These are phyloP conservation scores for Rhopalosiphum padi DNA, from an alignment of 1,140 invertebrate genomes.

Conservation along the genomic window DNA sequence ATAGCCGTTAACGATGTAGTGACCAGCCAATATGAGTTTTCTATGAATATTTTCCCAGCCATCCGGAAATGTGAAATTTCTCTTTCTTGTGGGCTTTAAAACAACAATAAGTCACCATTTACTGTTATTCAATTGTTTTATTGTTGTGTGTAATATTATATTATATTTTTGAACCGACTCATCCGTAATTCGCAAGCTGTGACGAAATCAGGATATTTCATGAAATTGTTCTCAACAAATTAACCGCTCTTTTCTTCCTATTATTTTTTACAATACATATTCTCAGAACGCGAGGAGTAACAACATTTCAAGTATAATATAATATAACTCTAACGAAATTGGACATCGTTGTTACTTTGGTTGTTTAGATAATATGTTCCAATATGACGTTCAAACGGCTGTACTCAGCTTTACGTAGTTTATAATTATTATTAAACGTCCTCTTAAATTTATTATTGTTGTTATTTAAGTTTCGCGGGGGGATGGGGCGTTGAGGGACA, in stretches of 20 bases:
- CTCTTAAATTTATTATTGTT: background rate
- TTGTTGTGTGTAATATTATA: background rate
- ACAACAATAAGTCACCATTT: constrained; percentile 8
- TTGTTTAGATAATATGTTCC: background rate
- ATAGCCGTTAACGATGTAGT: background rate
- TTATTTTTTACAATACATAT: background rate
- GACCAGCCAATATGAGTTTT: background rate
- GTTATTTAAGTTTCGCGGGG: background rate
- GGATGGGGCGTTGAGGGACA: background rate
- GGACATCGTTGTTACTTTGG: background rate
- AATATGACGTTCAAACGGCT: background rate
- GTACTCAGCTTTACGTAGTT: background rate
- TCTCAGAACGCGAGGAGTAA: background rate
- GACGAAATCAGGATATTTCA: background rate
- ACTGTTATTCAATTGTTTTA: constrained; percentile 47
- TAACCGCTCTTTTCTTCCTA: background rate
- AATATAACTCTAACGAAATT: background rate
- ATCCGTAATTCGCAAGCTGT: constrained; percentile 17
- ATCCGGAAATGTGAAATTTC: constrained; percentile 3
- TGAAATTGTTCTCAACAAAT: background rate
- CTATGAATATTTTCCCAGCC: background rate
- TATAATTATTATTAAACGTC: background rate
- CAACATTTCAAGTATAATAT: background rate
- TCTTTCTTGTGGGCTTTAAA: background rate
- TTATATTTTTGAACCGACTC: background rate